Evolutionary conservation across 2,113 vertebrate genomes (phyloP).

Genomic region (Chiloscyllium plagiosum): DNA sequence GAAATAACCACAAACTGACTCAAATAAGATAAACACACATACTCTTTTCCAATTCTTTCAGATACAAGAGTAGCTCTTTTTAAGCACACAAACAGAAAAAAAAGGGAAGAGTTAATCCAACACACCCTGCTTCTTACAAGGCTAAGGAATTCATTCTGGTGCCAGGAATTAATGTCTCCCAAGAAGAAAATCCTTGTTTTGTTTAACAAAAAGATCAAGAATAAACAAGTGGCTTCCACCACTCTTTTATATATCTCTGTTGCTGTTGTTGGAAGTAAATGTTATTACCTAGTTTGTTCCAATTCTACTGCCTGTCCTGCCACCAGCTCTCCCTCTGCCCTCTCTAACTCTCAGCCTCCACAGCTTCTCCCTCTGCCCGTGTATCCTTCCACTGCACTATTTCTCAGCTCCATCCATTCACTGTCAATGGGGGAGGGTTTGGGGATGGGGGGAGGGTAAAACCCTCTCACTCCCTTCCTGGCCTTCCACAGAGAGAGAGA

Average conservation of each 20-base stretch:
- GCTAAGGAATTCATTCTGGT: conserved; percentile 14
- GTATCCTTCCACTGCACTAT: conserved; percentile 12
- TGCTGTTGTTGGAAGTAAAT: conserved; percentile 4
- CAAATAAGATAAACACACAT: background rate
- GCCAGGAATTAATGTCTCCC: background rate
- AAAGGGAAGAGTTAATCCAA: background rate
- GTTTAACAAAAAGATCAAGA: background rate
- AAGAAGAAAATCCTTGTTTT: background rate
- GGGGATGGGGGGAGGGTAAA: background rate
- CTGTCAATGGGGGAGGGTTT: background rate
- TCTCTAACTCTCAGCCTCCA: background rate
- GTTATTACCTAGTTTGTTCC: conserved; percentile 31
- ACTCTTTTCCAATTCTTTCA: background rate
- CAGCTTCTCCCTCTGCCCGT: background rate
- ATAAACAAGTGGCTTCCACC: background rate
- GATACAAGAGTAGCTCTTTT: no score
- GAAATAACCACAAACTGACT: background rate
- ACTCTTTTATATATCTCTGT: background rate
- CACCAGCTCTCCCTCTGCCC: background rate
- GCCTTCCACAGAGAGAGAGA: background rate
- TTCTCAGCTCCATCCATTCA: background rate
- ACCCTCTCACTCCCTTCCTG: background rate
- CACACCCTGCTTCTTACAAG: background rate
- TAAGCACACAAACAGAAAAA: background rate
- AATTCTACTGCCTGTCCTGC: conserved; percentile 24